Conservation (phyloP, 2,113 vertebrate genomes). For the Rostratula benghalensis region DNA sequence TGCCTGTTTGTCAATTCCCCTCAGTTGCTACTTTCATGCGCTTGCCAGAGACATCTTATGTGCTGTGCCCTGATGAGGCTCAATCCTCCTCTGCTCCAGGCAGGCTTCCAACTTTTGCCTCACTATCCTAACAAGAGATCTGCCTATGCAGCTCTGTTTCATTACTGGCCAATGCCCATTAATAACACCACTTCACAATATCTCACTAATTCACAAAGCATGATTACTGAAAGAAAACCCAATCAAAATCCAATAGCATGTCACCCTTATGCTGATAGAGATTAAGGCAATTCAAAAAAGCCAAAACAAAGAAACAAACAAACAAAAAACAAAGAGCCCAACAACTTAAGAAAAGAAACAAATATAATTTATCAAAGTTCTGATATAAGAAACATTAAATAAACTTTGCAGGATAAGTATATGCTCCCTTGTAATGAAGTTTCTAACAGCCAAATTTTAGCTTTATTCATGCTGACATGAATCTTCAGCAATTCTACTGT, state of each 20-base stretch:
- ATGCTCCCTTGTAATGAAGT: background rate
- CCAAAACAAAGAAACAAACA: background rate
- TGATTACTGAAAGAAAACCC: background rate
- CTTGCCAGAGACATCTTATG: background rate
- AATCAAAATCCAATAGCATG: background rate
- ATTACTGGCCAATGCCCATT: background rate
- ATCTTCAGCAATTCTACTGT: background rate
- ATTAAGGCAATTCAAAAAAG: background rate
- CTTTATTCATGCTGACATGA: background rate
- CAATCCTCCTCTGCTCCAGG: background rate
- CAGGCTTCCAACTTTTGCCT: background rate
- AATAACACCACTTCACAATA: background rate
- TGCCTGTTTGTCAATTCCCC: background rate
- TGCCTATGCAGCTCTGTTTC: background rate
- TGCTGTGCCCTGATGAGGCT: background rate
- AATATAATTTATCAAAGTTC: background rate
- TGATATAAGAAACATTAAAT: background rate
- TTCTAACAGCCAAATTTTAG: background rate
- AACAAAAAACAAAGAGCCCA: background rate
- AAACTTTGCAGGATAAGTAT: background rate
- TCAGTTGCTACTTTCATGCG: background rate
- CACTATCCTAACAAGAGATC: background rate
- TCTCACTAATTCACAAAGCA: background rate
- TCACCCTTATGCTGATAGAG: background rate
- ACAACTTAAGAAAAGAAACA: background rate